Percentiles rank a stretch among this genome's conserved stretches.
Evolutionary conservation across 1,140 invertebrate genomes (phyloP).

Genomic region (Agrypnia vestita): DNA sequence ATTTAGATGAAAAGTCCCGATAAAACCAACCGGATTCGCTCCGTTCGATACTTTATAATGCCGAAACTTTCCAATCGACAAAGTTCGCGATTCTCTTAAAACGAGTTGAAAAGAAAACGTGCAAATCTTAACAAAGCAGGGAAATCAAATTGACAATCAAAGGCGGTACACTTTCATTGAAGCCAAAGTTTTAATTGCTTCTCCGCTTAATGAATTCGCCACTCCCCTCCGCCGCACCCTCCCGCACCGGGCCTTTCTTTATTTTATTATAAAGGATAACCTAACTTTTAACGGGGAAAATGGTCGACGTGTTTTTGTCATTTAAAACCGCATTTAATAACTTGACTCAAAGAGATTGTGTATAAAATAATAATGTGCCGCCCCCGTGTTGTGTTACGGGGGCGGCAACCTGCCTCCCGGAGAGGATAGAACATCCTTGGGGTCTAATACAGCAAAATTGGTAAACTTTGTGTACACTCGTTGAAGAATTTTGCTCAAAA

Average conservation of each 20-base stretch:
- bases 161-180: background rate
- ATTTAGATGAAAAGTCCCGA: constrained; percentile 45
- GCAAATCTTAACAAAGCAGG: constrained; percentile 26
- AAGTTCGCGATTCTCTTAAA: constrained; percentile 25
- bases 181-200: constrained; percentile 6
- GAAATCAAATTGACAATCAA: constrained; percentile 41
- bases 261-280: background rate
- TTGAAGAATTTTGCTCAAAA: no score
- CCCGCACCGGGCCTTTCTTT: background rate
- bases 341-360: no score
- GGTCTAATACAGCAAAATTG: no score
- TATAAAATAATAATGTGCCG: no score
- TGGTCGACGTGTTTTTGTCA: background rate
- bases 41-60: constrained; percentile 39
- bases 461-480: no score
- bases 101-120: constrained; percentile 31
- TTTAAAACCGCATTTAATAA: no score
- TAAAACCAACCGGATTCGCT: constrained; percentile 20
- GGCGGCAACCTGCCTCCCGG: no score
- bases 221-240: background rate
- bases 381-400: no score
- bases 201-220: constrained; percentile 7
- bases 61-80: constrained; percentile 42
- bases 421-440: no score
- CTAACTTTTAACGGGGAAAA: background rate